Base-by-base conservation (phyloP, 2,888 invertebrate species). In the Sinopyrophorus schimmeli region DNA sequence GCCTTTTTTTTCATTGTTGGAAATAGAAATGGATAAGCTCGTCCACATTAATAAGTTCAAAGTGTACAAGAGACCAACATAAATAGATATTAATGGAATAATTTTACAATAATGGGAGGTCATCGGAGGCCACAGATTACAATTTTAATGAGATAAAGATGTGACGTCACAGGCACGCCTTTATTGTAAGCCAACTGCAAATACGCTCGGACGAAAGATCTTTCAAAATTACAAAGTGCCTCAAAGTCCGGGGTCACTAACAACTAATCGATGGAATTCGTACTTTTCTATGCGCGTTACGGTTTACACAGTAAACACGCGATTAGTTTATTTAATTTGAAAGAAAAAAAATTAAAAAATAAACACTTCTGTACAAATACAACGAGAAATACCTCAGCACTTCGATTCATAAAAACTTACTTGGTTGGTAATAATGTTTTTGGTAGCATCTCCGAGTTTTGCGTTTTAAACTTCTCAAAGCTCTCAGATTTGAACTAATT, bases 81-180 rank as follows among this genome's bases (percentile, higher is more conserved):
- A 32, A 32, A 2, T 32, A 6, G 6, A 12, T 12, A 20, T 6
- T 32, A 32, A 32, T 17, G 11, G 20, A 32, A 32, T 32, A 20
- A 32, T 32, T n/a, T 5, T 7, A 6, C 12, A 12, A 32, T 32
- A 32, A 32, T 20, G 20, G 32, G n/a, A n/a, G n/a, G 32, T 32
- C 32, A 32, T 4, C 7, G 30, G n/a, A 21, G 3, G n/a, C n/a
- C n/a, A 18, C 18, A 18, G 18, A 18, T 5, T 18, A 18, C 6
- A 4, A 18, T 18, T 5, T 18, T 5, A 18, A 18, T 18, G 4
- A 18, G 4, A 18, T n/a, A n/a, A n/a, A n/a, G n/a, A n/a, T n/a
- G 9, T 31, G 43, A 49, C 49, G 43, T 49, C 49, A 49, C 18
- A 18, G 38, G 32, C 49, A 49, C 49, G 49, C 49, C 49, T 43